These are phyloP conservation scores for Girardinichthys multiradiatus DNA, from an alignment of 2,113 vertebrate species.

Conservation along the genomic window DNA sequence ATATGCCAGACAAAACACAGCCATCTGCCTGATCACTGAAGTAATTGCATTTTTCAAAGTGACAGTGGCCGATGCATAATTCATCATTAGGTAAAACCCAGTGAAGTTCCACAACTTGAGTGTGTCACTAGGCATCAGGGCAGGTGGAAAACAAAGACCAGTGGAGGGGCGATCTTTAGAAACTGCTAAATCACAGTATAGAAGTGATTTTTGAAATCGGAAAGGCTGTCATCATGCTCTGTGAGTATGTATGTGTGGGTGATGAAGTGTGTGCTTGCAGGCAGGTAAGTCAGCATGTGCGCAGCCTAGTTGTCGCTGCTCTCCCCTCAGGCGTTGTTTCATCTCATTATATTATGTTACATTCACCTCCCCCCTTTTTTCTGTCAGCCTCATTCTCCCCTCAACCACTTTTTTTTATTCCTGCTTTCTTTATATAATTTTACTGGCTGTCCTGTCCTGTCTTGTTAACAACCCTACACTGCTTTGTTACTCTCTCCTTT, in stretches of 20 bases:
- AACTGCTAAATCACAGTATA: conserved; percentile 35
- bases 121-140: conserved; percentile 54
- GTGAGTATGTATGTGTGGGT: not conserved
- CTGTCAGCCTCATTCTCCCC: conserved; percentile 34
- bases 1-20: conserved; percentile 79
- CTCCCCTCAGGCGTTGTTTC: conserved; percentile 40
- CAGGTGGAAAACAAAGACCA: conserved; percentile 50
- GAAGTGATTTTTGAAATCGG: conserved; percentile 62
- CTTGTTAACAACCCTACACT: conserved; percentile 27
- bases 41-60: conserved; percentile 78
- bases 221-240: conserved; percentile 45
- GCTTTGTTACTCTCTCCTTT: conserved; percentile 3
- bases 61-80: conserved; percentile 79
- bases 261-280: not conserved
- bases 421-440: conserved; percentile 7
- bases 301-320: conserved; percentile 52
- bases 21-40: conserved; percentile 78
- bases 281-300: conserved; percentile 59
- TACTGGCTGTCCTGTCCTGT: conserved; percentile 39
- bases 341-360: conserved; percentile 56
- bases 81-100: conserved; percentile 76
- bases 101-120: conserved; percentile 48
- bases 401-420: conserved; percentile 14
- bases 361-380: conserved; percentile 41
- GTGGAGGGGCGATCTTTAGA: conserved; percentile 31